A percentile compares a stretch with the other conserved stretches of the same genome.
Evolutionary conservation across 2,888 invertebrate species (phyloP).

Genomic region (Ommatoiulus sabulosus): DNA sequence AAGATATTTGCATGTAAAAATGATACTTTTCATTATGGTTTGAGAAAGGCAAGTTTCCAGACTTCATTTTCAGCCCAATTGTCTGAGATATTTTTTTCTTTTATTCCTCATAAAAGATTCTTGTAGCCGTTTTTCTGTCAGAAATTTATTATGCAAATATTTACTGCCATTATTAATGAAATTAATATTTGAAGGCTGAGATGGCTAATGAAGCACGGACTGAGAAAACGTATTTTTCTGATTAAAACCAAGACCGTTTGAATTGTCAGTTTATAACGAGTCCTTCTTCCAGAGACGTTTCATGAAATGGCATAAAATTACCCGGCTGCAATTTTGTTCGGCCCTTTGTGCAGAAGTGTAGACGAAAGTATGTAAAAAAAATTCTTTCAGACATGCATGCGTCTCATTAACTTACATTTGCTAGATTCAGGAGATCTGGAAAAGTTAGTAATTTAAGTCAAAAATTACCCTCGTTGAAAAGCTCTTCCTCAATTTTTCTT

Average conservation of each 20-base stretch:
- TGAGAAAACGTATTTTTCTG: neutral
- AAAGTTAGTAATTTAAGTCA: too few relatives aligned
- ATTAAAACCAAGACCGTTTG: neutral
- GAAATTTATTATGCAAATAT: constrained; percentile 2
- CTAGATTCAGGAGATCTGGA: too few relatives aligned
- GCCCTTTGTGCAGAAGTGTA: neutral
- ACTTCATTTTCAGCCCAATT: neutral
- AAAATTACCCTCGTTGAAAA: too few relatives aligned
- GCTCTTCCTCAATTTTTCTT: too few relatives aligned
- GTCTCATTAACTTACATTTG: neutral
- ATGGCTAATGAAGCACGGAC: neutral
- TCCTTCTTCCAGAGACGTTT: neutral
- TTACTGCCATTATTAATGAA: neutral
- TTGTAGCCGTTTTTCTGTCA: neutral
- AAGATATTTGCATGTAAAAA: constrained; percentile 15
- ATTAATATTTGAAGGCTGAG: constrained; percentile 25
- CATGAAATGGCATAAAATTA: neutral
- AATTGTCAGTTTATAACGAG: neutral
- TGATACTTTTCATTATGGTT: neutral
- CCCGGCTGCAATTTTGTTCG: neutral
- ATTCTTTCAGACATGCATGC: neutral
- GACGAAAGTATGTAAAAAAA: too few relatives aligned
- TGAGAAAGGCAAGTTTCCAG: neutral
- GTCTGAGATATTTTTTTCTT: neutral
- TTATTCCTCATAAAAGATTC: neutral